Base-by-base conservation (phyloP, 30 jellyfish, hydroid and myxozoan genomes). In the Turritopsis dohrnii region DNA sequence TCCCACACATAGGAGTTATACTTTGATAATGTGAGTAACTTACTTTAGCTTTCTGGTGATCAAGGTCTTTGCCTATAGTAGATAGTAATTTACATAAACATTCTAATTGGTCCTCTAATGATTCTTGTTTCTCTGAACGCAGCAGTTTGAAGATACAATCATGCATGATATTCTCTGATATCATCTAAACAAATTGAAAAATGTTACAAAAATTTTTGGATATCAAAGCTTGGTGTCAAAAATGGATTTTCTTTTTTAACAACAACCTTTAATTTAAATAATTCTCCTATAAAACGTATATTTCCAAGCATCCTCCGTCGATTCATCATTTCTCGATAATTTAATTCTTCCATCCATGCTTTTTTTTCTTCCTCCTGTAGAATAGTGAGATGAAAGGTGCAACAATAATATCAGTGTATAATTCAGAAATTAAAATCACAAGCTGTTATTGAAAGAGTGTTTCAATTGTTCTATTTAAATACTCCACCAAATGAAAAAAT, bases 241-340 rank as follows among this genome's bases (percentile, higher is more conserved):
- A 17, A 66, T 3, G 76, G 9, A 3, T 17, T n/a, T n/a, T 21
- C 16, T 66, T 3, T 66, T 3, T 17, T 3, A 25, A 66, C 7
- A 7, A 66, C 27, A 66, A 88, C 98, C 89, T 93, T 85, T n/a
- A 93, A 86, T 79, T 93, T 93, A 69, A 88, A 93, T 18, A 93
- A 76, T 75, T 93, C 98, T 28, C 98, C 98, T 66, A 93, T 93
- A 52, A 93, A 93, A 53, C 98, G 84, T 65, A 93, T 88, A 73
- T 93, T 93, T 54, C 98, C 98, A 54, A 93, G 92, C 52, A 94
- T 72, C 19, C 98, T 71, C 60, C 84, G 76, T 80, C 88, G 79
- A 54, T 87, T 80, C 74, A 53, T 54, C 29, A 71, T 83, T 66
- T 87, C 94, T 52, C 86, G 83, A 19, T 52, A 31, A 24, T 79